Base-by-base conservation (phyloP, 2,113 vertebrate species). In the Columba janthina region DNA sequence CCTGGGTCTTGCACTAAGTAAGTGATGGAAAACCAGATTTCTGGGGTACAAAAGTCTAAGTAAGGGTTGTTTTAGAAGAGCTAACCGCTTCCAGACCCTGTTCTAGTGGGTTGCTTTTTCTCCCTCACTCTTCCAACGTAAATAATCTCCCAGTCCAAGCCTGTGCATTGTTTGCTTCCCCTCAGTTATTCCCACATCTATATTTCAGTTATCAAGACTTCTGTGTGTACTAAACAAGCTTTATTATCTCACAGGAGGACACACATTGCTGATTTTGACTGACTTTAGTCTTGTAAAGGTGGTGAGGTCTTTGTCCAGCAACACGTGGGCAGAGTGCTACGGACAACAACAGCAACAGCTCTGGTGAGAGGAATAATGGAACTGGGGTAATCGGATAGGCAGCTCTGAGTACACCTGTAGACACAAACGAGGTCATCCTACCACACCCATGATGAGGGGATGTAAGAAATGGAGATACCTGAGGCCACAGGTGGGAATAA, bases 371-470 rank as follows among this genome's bases (percentile, higher is more conserved):
- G 28, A 65, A 13, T 19, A 42, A 2, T 38, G 51, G 24, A n/a
- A 36, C 8, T n/a, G 56, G 61, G 38, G 25, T 36, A 21, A 53
- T 4, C 7, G 9, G 9, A 28, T 44, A 21, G 7, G 10, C 34
- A 36, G 51, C 19, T 65, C 51, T 32, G 42, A 54, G 16, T 60
- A 60, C 54, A 56, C 31, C 42, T 56, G 8, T 12, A n/a, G 80
- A 12, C 25, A 24, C 29, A 44, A 15, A 11, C 1, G 2, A 60
- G 24, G 32, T 48, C 66, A 44, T 81, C 50, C 48, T 57, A 48
- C 22, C 5, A 15, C 54, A 7, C 0, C 4, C 7, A 3, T 7
- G 56, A 64, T 8, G 31, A 71, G 11, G 31, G 32, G 11, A 44
- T 1, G 0, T 6, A 21, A 70, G 64, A 57, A 73, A 31, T 26